phyloP scores from a whole-genome alignment of 23 tunicate species.

The Styela plicata region DNA sequence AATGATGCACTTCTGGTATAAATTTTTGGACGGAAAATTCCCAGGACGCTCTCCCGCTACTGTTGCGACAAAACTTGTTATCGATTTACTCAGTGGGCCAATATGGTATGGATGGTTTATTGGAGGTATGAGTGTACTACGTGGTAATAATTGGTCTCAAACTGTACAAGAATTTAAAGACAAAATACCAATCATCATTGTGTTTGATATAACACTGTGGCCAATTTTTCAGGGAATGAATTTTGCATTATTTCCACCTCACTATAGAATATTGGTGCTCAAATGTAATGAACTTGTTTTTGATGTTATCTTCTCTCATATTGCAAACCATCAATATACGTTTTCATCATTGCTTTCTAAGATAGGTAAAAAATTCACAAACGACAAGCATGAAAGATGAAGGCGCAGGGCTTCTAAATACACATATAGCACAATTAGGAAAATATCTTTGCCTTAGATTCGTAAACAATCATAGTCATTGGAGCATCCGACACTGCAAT shows the following conservation, averaged over 20 bases:
- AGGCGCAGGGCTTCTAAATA: too few relatives aligned
- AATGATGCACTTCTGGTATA: constrained; percentile 75
- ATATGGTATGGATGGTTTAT: constrained; percentile 49
- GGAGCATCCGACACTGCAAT: too few relatives aligned
- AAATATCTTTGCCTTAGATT: too few relatives aligned
- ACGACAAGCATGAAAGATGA: too few relatives aligned
- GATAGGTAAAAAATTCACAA: too few relatives aligned
- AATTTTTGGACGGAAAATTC: constrained; percentile 58
- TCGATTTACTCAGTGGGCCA: constrained; percentile 60
- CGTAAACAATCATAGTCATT: too few relatives aligned
- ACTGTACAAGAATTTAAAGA: constrained; percentile 39
- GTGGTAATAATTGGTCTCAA: constrained; percentile 19
- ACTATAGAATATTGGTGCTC: constrained; percentile 56
- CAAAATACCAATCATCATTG: constrained; percentile 49
- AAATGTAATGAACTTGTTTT: constrained; percentile 73
- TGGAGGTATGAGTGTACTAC: constrained; percentile 32
- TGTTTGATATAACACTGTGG: constrained; percentile 45
- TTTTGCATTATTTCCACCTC: constrained; percentile 54
- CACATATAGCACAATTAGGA: too few relatives aligned
- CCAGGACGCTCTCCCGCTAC: constrained; percentile 38
- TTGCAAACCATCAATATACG: constrained; percentile 56
- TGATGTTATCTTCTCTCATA: constrained; percentile 51
- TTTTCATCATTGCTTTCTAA: background rate
- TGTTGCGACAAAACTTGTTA: constrained; percentile 36
- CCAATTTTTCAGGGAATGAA: constrained; percentile 58